Base-by-base conservation (phyloP, 2,113 vertebrate species). In the Phylloscopus whistleri region DNA sequence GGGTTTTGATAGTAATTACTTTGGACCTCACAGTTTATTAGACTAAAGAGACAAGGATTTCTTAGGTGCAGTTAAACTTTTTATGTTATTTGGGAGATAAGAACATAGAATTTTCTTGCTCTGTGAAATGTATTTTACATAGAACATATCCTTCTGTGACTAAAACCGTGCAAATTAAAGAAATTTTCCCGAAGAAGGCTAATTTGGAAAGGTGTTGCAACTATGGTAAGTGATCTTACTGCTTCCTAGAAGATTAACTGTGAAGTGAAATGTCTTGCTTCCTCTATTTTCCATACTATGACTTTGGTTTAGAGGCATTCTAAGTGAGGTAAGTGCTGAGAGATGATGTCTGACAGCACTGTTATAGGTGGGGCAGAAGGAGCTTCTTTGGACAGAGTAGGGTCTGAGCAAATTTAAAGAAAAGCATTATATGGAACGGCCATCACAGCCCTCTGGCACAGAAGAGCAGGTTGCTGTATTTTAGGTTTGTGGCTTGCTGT, bases 301-400 rank as follows among this genome's bases (percentile, higher is more conserved):
- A 78, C 78, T 96, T 95, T 77, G 22, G 2, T 78, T 84, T 75
- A 79, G 77, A 80, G 74, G 35, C 46, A 53, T 59, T 92, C 13
- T 81, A 59, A 73, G 55, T 81, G 87, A 97, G 91, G 94, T 96
- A 95, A 88, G 90, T 95, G 55, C 20, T 90, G 96, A 83, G 43
- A 84, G 43, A 79, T 52, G 59, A 5, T 73, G 76, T n/a, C 88
- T 53, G 48, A 48, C 14, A 62, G 30, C 27, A 67, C 13, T 23
- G 7, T 62, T 82, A 46, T 6, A 5, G 14, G 2, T 67, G 7
- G 26, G 13, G 23, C 18, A 74, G 62, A 76, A 48, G 11, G 22
- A 92, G 12, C 16, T 5, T 6, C 33, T 90, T 89, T 28, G 37
- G 35, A 24, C 60, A 83, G 39, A 58, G 30, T 9, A 51, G 31